Percentiles rank a stretch among this genome's conserved stretches.
phyloP scores from a whole-genome alignment of 2,113 vertebrate species.

The Rhabdomys dilectus region DNA sequence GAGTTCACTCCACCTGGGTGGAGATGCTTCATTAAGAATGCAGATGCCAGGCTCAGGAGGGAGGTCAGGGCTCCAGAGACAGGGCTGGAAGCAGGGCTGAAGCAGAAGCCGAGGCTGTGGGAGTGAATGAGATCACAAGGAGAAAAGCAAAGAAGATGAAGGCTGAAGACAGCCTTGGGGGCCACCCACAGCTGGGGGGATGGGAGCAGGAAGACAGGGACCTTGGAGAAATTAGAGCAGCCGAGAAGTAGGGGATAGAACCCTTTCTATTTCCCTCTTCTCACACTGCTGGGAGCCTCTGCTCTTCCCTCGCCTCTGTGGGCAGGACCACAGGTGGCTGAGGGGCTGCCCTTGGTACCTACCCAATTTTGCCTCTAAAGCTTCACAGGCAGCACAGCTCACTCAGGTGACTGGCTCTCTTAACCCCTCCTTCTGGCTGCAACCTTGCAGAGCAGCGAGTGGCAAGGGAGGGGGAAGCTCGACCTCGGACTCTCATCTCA shows the following conservation, averaged over 20 bases:
- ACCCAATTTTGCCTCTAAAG: not conserved
- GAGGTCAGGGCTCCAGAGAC: conserved; percentile 59
- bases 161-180: conserved; percentile 35
- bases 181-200: not conserved
- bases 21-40: not conserved
- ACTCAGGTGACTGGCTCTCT: not conserved
- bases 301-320: accelerated
- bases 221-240: conserved; percentile 5
- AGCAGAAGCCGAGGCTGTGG: not conserved
- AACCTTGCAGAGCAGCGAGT: not conserved
- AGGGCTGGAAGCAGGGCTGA: conserved; percentile 22
- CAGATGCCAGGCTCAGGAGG: not conserved
- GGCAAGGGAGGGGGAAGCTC: not conserved
- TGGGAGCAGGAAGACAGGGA: not conserved
- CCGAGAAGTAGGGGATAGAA: not conserved
- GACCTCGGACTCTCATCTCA: not conserved
- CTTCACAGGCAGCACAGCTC: not conserved
- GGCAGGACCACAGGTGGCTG: not conserved
- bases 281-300: not conserved
- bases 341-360: not conserved
- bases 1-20: not conserved
- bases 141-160: not conserved
- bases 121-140: conserved; percentile 51
- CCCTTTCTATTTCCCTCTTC: not conserved
- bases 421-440: not conserved